Base-by-base conservation (phyloP, 2,888 invertebrate species). In the Brachynemurus nebulosus region DNA sequence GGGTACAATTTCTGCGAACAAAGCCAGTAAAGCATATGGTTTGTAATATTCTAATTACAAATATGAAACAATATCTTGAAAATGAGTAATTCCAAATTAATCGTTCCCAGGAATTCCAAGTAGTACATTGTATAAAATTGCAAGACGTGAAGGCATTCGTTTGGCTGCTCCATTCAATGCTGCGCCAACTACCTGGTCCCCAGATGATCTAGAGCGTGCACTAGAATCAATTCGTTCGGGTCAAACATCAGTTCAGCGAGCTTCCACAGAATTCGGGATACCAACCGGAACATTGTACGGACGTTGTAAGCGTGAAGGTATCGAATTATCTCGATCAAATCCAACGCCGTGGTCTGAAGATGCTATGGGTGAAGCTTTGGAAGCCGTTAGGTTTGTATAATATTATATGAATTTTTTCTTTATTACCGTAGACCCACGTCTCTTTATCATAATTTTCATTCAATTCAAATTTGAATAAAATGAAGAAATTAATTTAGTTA, bases 291-390 rank as follows among this genome's bases (percentile, higher is more conserved):
- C 90, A 9, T 66, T 90, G 14, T 90, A 90, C 57, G 90, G 90
- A 2, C 71, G 89, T 54, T 90, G 90, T 63, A 89, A 90, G 59
- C 71, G 88, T 40, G 90, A 90, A 62, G 89, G 90, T 39, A 90
- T 90, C 54, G 90, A 89, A 63, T 66, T 90, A 52, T 86, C 86
- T 5, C 76, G 89, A 53, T 85, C 86, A 45, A 86, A 86, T 68
- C 86, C 88, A n/a, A 86, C 89, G 36, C 89, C 89, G 8, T 90
- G 90, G 90, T 86, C 88, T n/a, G 89, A 89, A 60, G 86, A 85
- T 59, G 88, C 88, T 20, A 89, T 90, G 89, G 83, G 82, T 17
- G 88, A 89, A 63, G 90, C 90, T 17, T 69, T 90, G 36, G 88
- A 89, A 62, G 86, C 89, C 51, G 89, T 90, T 52, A 80, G 86